These are phyloP conservation scores for Galaxea fascicularis DNA, from an alignment of 92 coral and sea anemone genomes.

Conservation along the genomic window DNA sequence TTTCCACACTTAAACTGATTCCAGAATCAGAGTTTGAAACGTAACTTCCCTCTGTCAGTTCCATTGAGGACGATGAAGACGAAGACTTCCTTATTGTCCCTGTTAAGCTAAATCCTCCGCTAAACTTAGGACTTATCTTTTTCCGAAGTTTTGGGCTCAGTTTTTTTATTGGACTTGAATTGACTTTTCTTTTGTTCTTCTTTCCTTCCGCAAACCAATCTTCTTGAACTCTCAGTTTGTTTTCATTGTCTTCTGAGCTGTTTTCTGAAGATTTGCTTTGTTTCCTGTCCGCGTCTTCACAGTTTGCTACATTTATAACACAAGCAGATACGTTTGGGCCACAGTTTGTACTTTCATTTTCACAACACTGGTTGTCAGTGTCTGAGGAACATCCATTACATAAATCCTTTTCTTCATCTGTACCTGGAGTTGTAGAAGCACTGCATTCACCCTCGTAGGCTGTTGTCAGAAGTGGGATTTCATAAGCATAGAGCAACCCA, in stretches of 20 bases:
- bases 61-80: conserved; percentile 81
- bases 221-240: conserved; percentile 73
- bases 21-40: conserved; percentile 84
- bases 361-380: background rate
- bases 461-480: conserved; percentile 77
- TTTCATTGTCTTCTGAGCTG: conserved; percentile 51
- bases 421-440: conserved; percentile 5
- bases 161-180: conserved; percentile 59
- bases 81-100: conserved; percentile 70
- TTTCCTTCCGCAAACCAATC: conserved; percentile 84
- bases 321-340: background rate
- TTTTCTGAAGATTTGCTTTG: conserved; percentile 26
- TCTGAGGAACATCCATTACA: background rate
- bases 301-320: conserved; percentile 2
- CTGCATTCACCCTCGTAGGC: conserved; percentile 50
- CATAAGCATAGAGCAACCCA: conserved; percentile 91
- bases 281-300: background rate
- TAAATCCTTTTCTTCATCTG: conserved; percentile 38
- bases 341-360: conserved; percentile 17
- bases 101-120: conserved; percentile 62
- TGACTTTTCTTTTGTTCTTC: conserved; percentile 60
- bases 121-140: conserved; percentile 65
- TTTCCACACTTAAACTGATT: conserved; percentile 70
- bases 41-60: conserved; percentile 69
- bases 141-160: conserved; percentile 74